phyloP scores from a whole-genome alignment of 2,888 invertebrate genomes.

The Didymodactylos carnosus region DNA sequence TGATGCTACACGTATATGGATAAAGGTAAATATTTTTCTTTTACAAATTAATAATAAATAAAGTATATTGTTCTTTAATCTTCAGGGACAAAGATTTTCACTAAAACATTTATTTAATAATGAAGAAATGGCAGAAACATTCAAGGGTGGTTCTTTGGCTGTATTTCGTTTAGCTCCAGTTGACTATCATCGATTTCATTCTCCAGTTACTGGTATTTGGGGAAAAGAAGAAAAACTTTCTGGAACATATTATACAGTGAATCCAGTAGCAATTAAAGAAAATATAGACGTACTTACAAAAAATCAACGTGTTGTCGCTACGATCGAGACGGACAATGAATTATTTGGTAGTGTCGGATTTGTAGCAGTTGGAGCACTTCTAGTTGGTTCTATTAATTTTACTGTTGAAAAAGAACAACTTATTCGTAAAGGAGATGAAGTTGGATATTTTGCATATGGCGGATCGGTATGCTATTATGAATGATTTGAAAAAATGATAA shows the following conservation, averaged over 20 bases:
- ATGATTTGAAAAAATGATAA: too few relatives aligned
- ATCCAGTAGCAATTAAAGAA: conserved; percentile 56
- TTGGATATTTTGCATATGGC: too few relatives aligned
- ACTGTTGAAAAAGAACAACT: not conserved
- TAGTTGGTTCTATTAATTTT: not conserved
- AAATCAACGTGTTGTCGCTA: not conserved
- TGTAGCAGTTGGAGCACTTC: not conserved
- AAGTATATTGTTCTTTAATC: too few relatives aligned
- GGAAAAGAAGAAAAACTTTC: conserved; percentile 69
- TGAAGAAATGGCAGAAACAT: not conserved
- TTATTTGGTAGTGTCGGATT: not conserved
- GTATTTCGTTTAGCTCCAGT: conserved; percentile 82
- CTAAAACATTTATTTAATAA: not conserved
- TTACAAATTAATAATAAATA: too few relatives aligned
- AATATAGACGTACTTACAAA: not conserved
- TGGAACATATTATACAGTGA: conserved; percentile 65
- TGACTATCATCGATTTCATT: conserved; percentile 91
- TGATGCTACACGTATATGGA: not conserved
- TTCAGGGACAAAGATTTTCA: not conserved
- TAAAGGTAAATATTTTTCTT: too few relatives aligned
- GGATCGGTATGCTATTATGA: too few relatives aligned
- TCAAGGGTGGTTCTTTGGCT: not conserved
- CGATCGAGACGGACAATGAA: not conserved
- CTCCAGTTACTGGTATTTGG: conserved; percentile 67
- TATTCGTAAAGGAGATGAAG: not conserved